phyloP scores from a whole-genome alignment of 2,888 invertebrate species.

The Syritta pipiens region DNA sequence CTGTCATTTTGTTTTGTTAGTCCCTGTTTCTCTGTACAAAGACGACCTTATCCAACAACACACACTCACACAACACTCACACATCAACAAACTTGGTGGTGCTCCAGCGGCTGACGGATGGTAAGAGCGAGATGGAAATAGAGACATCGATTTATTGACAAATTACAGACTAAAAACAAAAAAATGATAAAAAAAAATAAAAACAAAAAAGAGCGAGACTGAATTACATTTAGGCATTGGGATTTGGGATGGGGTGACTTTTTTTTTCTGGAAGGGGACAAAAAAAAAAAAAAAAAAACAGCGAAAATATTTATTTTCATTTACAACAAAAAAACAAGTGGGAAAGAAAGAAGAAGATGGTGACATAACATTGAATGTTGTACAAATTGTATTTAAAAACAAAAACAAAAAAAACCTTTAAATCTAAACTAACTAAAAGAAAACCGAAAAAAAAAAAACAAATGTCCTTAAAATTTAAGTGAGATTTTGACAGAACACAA shows the following conservation, averaged over 20 bases:
- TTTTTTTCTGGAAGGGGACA: constrained; percentile 69
- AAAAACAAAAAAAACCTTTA: constrained; percentile 23
- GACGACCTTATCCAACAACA: neutral
- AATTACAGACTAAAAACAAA: constrained; percentile 57
- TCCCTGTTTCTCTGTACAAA: constrained; percentile 60
- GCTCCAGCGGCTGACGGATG: constrained; percentile 54
- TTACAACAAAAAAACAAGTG: constrained; percentile 68
- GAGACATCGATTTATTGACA: constrained; percentile 69
- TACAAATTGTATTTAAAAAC: constrained; percentile 68
- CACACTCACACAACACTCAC: constrained; percentile 37
- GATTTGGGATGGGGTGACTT: constrained; percentile 62
- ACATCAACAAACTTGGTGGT: constrained; percentile 51
- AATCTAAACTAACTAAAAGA: constrained; percentile 13
- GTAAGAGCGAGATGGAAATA: constrained; percentile 32
- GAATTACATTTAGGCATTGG: constrained; percentile 70
- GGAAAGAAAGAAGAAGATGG: constrained; percentile 36
- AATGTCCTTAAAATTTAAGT: constrained; percentile 66
- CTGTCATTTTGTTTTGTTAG: constrained; percentile 64
- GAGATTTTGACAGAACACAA: constrained; percentile 57
- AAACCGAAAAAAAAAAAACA: constrained; percentile 34
- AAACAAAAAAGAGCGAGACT: constrained; percentile 70
- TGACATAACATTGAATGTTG: constrained; percentile 67
- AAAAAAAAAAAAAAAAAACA: constrained; percentile 57
- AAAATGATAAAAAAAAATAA: constrained; percentile 34
- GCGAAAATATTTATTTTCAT: constrained; percentile 74